Evolutionary conservation across 1,140 invertebrate species (phyloP), one percentile per base, ranked within the genome.

Genomic region (Zaprionus capensis): DNA sequence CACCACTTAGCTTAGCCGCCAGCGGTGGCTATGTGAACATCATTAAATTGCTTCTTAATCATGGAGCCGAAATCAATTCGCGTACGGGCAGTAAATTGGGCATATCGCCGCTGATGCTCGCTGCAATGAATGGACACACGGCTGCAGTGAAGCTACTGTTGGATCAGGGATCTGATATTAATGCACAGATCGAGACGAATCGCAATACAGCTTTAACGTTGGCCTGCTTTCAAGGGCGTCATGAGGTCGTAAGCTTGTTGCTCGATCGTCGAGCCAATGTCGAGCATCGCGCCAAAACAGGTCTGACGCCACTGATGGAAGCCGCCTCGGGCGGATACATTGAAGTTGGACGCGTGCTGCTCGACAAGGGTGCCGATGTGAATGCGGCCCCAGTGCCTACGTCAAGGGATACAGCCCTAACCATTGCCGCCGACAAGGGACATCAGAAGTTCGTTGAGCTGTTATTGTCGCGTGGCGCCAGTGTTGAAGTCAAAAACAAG

Each of bases 171-270:
- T 99, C 98, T 92, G 99, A 99, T 93, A 99, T 99, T 73, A 99
- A 99, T 94, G 99, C 99, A 62, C 98, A 99, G 94, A 99, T 99
- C 84, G 99, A 99, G 94, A 99, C 99, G 4, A 99, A 99, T 93
- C 94, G 98, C 51, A 99, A 99, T 93, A 99, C 99, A 14, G 99
- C 99, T 5, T 94, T 99, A 59, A 99, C 99, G 11, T 94, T 99
- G 46, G 99, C 99, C 5, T 99, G 99, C 93, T 99, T 99, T 94
- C 99, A 99, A 96, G 99, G 99, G 76, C 95, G 99, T 65, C 98
- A 99, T 93, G 99, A 99, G 93, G 99, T 99, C 34, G 99, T 99
- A 11, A 98, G 97, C 92, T 94, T 99, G 15, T 94, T 99, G 24
- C 95, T 99, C 0, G 98, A 99, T 93, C 95, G 98, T 38, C 99